Percentiles rank a stretch among this genome's conserved stretches.
These are phyloP conservation scores for Thumatha senex DNA, from an alignment of 2,888 invertebrate genomes.

Conservation along the genomic window DNA sequence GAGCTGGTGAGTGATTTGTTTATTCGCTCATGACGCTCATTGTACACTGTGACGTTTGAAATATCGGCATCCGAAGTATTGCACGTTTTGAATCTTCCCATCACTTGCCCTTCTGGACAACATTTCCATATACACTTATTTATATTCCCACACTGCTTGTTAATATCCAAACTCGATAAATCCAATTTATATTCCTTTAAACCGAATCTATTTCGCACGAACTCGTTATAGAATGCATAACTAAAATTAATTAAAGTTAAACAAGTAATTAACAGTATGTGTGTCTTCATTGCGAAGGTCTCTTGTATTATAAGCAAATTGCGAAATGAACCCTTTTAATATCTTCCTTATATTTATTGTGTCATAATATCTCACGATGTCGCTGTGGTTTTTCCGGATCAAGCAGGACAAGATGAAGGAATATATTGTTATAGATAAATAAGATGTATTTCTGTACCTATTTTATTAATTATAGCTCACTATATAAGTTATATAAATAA, in stretches of 20 bases:
- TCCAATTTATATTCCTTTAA: slow-evolving; percentile 1
- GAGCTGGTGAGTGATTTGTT: slow-evolving; percentile 2
- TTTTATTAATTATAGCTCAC: no score
- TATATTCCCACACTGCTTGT: neutral
- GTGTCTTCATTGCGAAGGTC: slow-evolving; percentile 9
- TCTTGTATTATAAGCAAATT: neutral
- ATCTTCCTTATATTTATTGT: neutral
- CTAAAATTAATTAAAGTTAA: slow-evolving; percentile 4
- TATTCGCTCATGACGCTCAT: neutral
- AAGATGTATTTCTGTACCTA: no score
- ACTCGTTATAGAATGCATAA: slow-evolving; percentile 3
- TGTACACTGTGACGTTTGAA: slow-evolving; percentile 6
- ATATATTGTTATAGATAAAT: no score
- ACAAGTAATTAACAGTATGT: neutral
- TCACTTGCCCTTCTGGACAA: slow-evolving; percentile 8
- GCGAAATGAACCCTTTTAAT: neutral
- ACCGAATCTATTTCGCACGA: slow-evolving; percentile 3
- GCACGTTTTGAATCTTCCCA: slow-evolving; percentile 7
- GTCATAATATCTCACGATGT: neutral
- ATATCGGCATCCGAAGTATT: neutral
- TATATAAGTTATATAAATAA: no score
- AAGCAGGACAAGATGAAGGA: neutral
- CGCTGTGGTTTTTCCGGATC: slow-evolving; percentile 5
- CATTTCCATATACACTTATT: slow-evolving; percentile 13
- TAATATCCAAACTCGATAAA: slow-evolving; percentile 8